Base-by-base conservation (phyloP, 2,797 vertebrate species). In the Halcyon smyrnensis region DNA sequence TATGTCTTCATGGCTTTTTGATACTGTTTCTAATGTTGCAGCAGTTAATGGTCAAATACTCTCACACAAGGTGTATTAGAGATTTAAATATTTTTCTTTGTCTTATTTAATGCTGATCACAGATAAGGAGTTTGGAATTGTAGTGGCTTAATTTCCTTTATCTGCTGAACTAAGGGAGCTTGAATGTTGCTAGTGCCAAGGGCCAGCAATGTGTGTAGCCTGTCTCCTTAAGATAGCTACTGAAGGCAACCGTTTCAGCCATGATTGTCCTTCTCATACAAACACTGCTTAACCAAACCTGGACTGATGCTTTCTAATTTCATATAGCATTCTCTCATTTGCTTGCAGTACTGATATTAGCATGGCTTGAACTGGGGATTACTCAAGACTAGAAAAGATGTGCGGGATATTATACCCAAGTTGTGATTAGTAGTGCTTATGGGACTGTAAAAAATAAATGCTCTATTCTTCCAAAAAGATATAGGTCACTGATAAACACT, bases 161-260 rank as follows among this genome's bases (percentile, higher is more conserved):
- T 50, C 15, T 39, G 59, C 7, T 81, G 50, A 56, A 8, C 10
- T 36, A 24, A 82, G 20, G 32, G 37, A 71, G 4, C 59, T 84
- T 89, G 59, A n/a, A 7, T 30, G 8, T 32, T 23, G 24, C 8
- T n/a, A 19, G 36, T 56, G n/a, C 45, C 18, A 17, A 20, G 28
- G 21, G n/a, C 39, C 32, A 32, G 21, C 19, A 13, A 11, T 15
- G 16, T 60, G 5, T 50, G 9, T 73, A 13, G 12, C 15, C 20
- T 17, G 9, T 59, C 37, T 69, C 20, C 18, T 62, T 21, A 34
- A 39, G 28, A 8, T 2, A 75, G 17, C 34, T 57, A 2, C 20
- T 7, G 20, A 74, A 68, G 14, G 8, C 37, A 30, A 2, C 27
- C 69, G 32, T 24, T 77, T 36, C 0, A 56, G 18, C 4, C 0